These are phyloP conservation scores for Labrus mixtus DNA, from an alignment of 2,113 vertebrate genomes.

Conservation along the genomic window DNA sequence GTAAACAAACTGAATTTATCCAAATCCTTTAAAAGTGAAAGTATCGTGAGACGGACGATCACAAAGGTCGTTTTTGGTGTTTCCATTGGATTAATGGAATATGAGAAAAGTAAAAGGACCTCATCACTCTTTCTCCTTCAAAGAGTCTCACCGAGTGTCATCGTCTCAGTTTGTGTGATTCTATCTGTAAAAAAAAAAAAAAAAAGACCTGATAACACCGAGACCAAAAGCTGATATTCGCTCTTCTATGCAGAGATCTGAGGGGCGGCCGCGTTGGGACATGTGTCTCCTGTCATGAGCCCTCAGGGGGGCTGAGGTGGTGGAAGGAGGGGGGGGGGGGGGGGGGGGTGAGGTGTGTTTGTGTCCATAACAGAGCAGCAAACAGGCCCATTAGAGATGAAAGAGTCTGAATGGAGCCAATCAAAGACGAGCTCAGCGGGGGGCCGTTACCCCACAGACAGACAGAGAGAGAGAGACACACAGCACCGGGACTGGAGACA, in stretches of 20 bases:
- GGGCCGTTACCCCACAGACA: slow-evolving; percentile 72
- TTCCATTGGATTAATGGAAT: too few relatives aligned
- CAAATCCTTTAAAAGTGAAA: too few relatives aligned
- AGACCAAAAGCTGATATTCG: neutral
- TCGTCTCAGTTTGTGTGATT: neutral
- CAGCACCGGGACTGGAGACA: neutral
- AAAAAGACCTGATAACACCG: neutral
- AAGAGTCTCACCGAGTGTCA: neutral
- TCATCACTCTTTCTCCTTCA: neutral
- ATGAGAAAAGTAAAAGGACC: neutral
- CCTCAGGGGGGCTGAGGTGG: neutral
- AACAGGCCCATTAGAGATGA: slow-evolving; percentile 87
- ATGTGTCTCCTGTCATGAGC: slow-evolving; percentile 26
- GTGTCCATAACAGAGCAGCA: slow-evolving; percentile 83
- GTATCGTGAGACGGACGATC: too few relatives aligned
- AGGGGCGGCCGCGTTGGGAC: slow-evolving; percentile 18
- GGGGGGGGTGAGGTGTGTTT: slow-evolving; percentile 62
- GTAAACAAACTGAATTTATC: too few relatives aligned
- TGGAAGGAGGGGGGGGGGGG: neutral
- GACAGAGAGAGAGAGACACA: slow-evolving; percentile 40
- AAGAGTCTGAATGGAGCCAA: slow-evolving; percentile 79
- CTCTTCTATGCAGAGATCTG: slow-evolving; percentile 10
- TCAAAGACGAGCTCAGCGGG: slow-evolving; percentile 77
- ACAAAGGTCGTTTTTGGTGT: too few relatives aligned
- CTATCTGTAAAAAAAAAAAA: neutral